phyloP scores from a whole-genome alignment of 2,797 vertebrate genomes.

The Artibeus jamaicensis region DNA sequence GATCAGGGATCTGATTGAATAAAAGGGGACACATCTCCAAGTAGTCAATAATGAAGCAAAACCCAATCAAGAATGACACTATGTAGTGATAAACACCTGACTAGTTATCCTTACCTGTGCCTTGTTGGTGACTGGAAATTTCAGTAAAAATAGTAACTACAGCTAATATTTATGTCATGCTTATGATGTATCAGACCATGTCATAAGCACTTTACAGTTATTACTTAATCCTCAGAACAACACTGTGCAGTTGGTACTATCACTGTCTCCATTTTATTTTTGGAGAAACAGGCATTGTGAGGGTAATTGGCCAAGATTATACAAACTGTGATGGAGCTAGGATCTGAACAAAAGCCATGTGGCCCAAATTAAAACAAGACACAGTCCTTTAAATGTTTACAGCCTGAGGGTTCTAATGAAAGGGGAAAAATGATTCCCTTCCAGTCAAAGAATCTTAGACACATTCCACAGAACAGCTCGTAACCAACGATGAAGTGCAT shows the following conservation, averaged over 20 bases:
- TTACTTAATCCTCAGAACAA: conserved; percentile 15
- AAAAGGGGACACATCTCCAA: background rate
- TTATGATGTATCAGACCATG: background rate
- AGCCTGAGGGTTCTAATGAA: background rate
- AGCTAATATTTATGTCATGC: background rate
- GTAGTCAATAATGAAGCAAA: background rate
- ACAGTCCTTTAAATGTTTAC: background rate
- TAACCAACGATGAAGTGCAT: background rate
- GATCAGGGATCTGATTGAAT: background rate
- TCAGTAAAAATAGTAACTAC: background rate
- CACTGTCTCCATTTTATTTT: background rate
- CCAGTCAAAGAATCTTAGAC: background rate
- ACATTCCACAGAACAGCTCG: background rate
- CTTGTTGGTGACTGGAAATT: background rate
- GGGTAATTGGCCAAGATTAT: background rate
- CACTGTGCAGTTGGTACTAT: background rate
- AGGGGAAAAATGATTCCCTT: background rate
- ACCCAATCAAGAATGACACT: background rate
- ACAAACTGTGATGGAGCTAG: background rate
- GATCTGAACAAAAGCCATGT: background rate
- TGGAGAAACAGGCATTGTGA: background rate
- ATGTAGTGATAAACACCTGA: background rate
- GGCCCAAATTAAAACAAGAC: background rate
- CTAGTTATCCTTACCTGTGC: background rate
- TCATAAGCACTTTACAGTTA: background rate